Evolutionary conservation across 2,797 vertebrate genomes (phyloP), one percentile per base, ranked within the genome.

Genomic region (Myotis myotis): DNA sequence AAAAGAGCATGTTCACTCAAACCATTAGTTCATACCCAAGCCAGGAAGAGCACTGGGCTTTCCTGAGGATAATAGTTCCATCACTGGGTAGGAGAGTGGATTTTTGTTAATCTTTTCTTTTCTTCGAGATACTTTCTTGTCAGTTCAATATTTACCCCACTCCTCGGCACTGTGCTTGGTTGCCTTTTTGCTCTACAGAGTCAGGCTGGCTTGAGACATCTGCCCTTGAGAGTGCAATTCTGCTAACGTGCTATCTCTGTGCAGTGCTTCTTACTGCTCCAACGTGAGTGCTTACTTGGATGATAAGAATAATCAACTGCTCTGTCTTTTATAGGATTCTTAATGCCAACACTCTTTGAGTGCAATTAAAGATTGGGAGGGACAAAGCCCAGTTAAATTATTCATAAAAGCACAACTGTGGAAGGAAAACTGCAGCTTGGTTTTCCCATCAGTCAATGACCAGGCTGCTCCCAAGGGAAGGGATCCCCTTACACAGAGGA

Each of bases 251-350:
- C 30, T 94, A 17, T 83, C 92, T 76, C 10, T 87, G 13, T 62
- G 19, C 53, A 55, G 41, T n/a, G 3, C 60, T 68, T 30, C 72
- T 70, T 5, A 60, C 23, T 17, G 25, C 5, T 23, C 10, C 62
- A 66, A 25, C 3, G 13, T 86, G 85, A 96, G 91, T 53, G 74
- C 19, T 78, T 44, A 57, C 30, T 81, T 84, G 81, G 68, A 86
- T 60, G 2, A 94, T 88, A 51, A 90, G 78, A 95, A 95, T 89
- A 70, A 96, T 94, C 89, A 93, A 87, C 89, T 66, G 72, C 57
- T 93, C 70, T 93, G 62, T 91, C 78, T 96, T 96, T 81, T 70
- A 89, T 64, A 92, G 66, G 79, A 91, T 87, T 93, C 88, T 95
- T 93, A 96, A 95, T 89, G 93, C 38, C 70, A 93, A 55, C 8